Base-by-base conservation (phyloP, 1,140 invertebrate species). In the Pseudachorutes palmiensis region DNA sequence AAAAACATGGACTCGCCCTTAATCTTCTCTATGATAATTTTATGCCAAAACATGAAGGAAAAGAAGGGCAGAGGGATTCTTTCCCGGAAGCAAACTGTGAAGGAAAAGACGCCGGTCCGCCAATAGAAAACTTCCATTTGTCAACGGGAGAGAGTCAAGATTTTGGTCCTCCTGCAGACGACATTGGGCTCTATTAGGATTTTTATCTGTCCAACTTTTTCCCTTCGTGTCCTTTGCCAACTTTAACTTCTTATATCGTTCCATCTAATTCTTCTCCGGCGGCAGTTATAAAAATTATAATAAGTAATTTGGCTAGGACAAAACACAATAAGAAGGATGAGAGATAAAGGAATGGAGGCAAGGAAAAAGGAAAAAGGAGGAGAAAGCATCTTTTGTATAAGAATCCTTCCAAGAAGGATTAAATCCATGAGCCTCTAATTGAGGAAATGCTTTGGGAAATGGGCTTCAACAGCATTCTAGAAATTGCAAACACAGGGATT, bases 1-100 rank as follows among this genome's bases (percentile, higher is more conserved):
- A 45, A 45, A 12, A 45, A 45, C 36, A 45, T 45, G 36, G 36
- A 9, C 36, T 45, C 36, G 24, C 51, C 24, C 24, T 55, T 55
- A 55, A 55, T 55, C 51, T 55, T 22, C 14, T 55, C 12, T 55
- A 55, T 55, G 51, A 55, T 55, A 55, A 55, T 55, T 55, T 55
- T 55, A 55, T 55, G 12, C 51, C 12, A 24, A 55, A 55, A 55
- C 36, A 55, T 55, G 51, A 55, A 22, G 51, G 24, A 26, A 45
- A 45, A 45, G 36, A 45, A 45, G 36, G 19, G 36, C 36, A 45
- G 19, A 45, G 36, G 19, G 9, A 9, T 45, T 45, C 36, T 9
- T 45, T 19, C 36, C 36, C 36, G 36, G 36, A 45, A 45, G 36
- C 36, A 19, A n/a, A n/a, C 19, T 45, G 36, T 9, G 19, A 45